Evolutionary conservation across 2,797 vertebrate genomes (phyloP).

Genomic region (Nannoperca obscura): DNA sequence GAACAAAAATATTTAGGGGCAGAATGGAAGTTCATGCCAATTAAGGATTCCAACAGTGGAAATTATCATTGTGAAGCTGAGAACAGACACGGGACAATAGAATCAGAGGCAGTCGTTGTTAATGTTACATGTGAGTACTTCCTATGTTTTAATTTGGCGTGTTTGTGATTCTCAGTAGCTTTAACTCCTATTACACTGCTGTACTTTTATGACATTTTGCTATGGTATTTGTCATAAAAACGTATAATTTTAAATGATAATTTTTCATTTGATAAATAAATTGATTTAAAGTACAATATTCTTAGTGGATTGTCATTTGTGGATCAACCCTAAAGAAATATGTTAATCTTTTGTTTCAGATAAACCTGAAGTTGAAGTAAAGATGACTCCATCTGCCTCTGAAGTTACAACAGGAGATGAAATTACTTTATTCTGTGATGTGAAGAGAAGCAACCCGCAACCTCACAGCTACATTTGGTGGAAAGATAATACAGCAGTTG

Average conservation of each 20-base stretch:
- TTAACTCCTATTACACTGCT: background rate
- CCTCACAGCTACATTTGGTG: rapidly evolving
- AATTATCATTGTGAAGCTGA: constrained; percentile 59
- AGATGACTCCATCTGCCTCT: rapidly evolving
- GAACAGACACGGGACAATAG: background rate
- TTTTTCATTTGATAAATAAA: background rate
- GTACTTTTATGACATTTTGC: background rate
- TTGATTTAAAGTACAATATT: background rate
- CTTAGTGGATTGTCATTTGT: background rate
- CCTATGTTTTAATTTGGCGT: background rate
- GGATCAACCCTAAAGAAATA: background rate
- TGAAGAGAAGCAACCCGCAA: constrained; percentile 52
- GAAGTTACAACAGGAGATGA: background rate
- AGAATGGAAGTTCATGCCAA: rapidly evolving
- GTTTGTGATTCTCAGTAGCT: background rate
- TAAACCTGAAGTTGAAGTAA: constrained; percentile 58
- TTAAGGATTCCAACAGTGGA: constrained; percentile 40
- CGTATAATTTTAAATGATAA: background rate
- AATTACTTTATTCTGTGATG: constrained; percentile 57
- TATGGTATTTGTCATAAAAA: background rate
- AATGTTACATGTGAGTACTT: constrained; percentile 72
- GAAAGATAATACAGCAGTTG: rapidly evolving
- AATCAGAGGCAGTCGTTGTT: background rate
- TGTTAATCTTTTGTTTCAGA: constrained; percentile 62
- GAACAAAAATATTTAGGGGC: rapidly evolving